A percentile compares a stretch with the other conserved stretches of the same genome.
These are phyloP conservation scores for Tragelaphus oryx DNA, from an alignment of 2,797 vertebrate genomes.

Conservation along the genomic window DNA sequence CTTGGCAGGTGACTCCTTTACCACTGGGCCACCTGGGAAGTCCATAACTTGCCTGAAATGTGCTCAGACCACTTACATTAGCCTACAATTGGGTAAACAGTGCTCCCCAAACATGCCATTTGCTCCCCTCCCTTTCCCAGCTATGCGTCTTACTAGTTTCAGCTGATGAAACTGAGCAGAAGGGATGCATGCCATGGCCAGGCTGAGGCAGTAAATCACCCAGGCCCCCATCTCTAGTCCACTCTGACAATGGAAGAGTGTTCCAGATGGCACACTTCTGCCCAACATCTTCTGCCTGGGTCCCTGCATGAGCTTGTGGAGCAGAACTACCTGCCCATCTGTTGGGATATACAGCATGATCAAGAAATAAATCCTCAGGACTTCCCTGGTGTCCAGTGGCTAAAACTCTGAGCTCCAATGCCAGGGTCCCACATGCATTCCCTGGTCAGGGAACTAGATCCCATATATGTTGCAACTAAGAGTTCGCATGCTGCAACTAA, in stretches of 20 bases:
- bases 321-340: not conserved
- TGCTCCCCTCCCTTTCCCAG: not conserved
- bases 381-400: not conserved
- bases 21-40: not conserved
- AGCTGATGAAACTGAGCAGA: not conserved
- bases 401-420: not conserved
- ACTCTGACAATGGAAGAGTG: rapidly evolving
- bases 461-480: not conserved
- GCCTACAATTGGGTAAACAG: not conserved
- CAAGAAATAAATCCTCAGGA: not conserved
- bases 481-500: not conserved
- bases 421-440: not conserved
- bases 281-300: not conserved
- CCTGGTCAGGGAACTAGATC: not conserved
- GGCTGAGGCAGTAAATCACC: not conserved
- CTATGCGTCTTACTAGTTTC: not conserved
- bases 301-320: not conserved
- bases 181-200: not conserved
- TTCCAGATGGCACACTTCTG: not conserved
- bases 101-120: not conserved
- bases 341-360: rapidly evolving
- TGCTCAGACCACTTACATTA: not conserved
- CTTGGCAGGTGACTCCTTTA: not conserved
- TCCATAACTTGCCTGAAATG: not conserved
- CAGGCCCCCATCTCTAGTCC: rapidly evolving